Conservation (phyloP, 2,113 vertebrate species). For the Donacobius atricapilla region DNA sequence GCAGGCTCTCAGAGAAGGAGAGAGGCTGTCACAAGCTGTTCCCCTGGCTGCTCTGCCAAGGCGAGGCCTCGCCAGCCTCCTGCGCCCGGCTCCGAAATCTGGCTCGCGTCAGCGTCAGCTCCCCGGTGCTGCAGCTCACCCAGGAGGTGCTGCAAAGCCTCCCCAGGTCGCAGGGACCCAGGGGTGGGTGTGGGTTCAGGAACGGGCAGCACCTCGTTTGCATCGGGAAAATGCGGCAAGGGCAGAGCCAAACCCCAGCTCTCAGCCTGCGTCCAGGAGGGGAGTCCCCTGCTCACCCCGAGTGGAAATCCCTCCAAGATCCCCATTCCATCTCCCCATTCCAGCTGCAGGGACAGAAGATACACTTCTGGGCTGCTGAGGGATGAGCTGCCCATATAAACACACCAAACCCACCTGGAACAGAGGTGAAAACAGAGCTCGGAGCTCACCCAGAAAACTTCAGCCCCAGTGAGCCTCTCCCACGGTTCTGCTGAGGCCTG, state of each 20-base stretch:
- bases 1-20: constrained; percentile 7
- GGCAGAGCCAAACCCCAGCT: not conserved
- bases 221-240: accelerated
- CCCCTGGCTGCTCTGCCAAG: constrained; percentile 21
- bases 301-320: not conserved
- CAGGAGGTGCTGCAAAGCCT: not conserved
- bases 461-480: not conserved
- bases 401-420: accelerated
- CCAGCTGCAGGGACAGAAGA: not conserved
- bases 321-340: accelerated
- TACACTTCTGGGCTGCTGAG: not conserved
- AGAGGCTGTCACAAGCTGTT: constrained; percentile 52
- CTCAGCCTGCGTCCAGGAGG: not conserved
- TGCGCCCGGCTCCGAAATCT: not conserved
- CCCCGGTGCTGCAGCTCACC: not conserved
- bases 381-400: not conserved
- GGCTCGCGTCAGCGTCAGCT: not conserved
- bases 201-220: not conserved
- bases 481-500: not conserved
- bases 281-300: accelerated
- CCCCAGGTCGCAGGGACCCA: accelerated
- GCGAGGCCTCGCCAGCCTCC: constrained; percentile 8
- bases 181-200: not conserved
- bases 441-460: not conserved
- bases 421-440: not conserved